Evolutionary conservation across 2,888 invertebrate genomes (phyloP), one percentile per base, ranked within the genome.

Genomic region (Drosophila austrosaltans): DNA sequence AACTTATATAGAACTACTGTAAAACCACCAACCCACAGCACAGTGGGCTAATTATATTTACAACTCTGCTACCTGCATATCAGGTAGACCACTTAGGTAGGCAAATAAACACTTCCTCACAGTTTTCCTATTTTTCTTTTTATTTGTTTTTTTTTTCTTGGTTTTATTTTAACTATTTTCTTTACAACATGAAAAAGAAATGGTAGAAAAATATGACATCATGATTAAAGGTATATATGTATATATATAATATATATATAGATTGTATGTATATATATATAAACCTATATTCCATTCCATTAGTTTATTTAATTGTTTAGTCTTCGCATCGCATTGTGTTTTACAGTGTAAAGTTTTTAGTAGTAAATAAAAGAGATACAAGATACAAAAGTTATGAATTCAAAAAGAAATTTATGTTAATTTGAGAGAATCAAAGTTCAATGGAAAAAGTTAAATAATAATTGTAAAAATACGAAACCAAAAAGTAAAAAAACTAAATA

Each of bases 151-250:
- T 62, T 82, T 79, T 64, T 25, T 59, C 68, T 75, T 75, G 53
- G 25, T 53, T 40, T 56, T 22, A 10, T 8, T 64, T 72, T 57
- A 48, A 58, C 36, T 44, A 53, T 65, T 68, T 77, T 69, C 68
- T 86, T 83, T 73, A 88, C 89, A 88, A 88, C 89, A 89, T 84
- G 82, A 87, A 88, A 89, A 89, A 89, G 79, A 78, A 89, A 81
- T 83, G 69, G 84, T 84, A 84, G 89, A 84, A 88, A 84, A 84
- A 88, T 88, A 84, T 83, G 82, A 87, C 70, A 83, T 89, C 64
- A 48, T 74, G 53, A 75, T 75, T 83, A 56, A 72, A 63, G 64
- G 63, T 71, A 69, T 66, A 39, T 40, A 59, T 58, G 3, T 22
- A n/a, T 25, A 25, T 44, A 16, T 28, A 25, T 42, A 16, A 16